Evolutionary conservation across 53 echinoderm and acorn worm species (phyloP).

Genomic region (Crossaster papposus): DNA sequence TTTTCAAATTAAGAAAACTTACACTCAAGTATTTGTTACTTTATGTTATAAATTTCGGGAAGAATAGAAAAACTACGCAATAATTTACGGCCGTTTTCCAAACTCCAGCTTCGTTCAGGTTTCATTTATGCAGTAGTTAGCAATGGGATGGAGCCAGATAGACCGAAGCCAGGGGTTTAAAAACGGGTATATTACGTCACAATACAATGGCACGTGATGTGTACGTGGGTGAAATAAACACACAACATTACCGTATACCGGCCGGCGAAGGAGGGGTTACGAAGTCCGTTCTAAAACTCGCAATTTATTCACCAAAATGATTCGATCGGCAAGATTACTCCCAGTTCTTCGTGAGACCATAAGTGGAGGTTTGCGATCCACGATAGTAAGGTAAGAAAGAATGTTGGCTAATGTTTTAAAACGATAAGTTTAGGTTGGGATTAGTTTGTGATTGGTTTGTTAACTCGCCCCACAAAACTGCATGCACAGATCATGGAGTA

Average conservation of each 20-base stretch:
- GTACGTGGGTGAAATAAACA: neutral
- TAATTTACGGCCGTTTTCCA: no score
- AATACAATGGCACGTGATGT: slow-evolving; percentile 40
- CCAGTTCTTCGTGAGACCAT: slow-evolving; percentile 50
- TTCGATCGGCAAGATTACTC: slow-evolving; percentile 47
- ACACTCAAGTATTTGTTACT: neutral
- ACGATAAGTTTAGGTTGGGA: neutral
- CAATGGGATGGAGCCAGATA: no score
- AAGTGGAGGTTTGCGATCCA: slow-evolving; percentile 30
- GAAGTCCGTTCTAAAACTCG: neutral
- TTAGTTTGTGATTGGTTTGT: no score
- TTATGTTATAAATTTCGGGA: neutral
- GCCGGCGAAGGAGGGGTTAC: slow-evolving; percentile 5
- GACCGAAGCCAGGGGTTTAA: no score
- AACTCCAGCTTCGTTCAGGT: no score
- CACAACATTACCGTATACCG: neutral
- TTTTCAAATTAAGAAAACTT: neutral
- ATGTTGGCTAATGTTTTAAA: neutral
- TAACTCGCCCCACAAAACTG: no score
- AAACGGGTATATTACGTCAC: slow-evolving; percentile 8
- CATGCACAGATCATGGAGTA: no score
- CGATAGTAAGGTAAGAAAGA: slow-evolving; percentile 41
- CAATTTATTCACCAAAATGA: slow-evolving; percentile 36
- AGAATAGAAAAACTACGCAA: no score
- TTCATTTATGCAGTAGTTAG: no score